Evolutionary conservation across 2,888 invertebrate genomes (phyloP).

Genomic region (Orchesella flavescens): DNA sequence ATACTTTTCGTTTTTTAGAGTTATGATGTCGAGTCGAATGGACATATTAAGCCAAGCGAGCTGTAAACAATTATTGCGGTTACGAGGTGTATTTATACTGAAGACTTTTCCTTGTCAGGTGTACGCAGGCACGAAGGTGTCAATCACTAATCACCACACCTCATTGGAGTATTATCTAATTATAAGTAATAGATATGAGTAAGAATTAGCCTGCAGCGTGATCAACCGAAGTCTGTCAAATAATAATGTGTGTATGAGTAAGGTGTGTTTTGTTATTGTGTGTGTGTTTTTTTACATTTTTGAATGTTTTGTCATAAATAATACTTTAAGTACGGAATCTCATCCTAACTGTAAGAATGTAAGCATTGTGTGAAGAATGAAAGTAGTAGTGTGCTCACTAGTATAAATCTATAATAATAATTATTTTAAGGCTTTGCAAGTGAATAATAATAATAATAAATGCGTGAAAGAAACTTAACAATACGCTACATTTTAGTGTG

Average conservation of each 20-base stretch:
- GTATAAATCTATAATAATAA: too few relatives aligned
- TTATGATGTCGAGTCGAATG: constrained; percentile 71
- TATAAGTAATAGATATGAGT: neutral
- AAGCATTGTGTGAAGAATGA: too few relatives aligned
- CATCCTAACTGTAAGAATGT: too few relatives aligned
- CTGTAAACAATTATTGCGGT: constrained; percentile 54
- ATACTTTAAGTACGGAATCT: too few relatives aligned
- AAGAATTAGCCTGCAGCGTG: neutral
- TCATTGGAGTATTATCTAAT: constrained; percentile 15
- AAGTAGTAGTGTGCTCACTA: too few relatives aligned
- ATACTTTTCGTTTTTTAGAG: constrained; percentile 64
- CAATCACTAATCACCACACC: too few relatives aligned
- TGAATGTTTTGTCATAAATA: neutral
- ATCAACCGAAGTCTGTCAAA: constrained; percentile 4
- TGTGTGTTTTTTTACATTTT: neutral
- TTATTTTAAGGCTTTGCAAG: too few relatives aligned
- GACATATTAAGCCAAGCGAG: constrained; percentile 70
- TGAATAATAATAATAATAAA: too few relatives aligned
- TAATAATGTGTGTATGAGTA: neutral
- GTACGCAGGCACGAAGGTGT: too few relatives aligned
- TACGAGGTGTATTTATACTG: neutral
- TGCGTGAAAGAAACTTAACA: too few relatives aligned
- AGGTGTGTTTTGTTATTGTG: neutral
- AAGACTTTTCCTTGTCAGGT: neutral
- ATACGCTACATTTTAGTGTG: too few relatives aligned